Base-by-base conservation (phyloP, 2,113 vertebrate genomes). In the Recurvirostra avosetta region DNA sequence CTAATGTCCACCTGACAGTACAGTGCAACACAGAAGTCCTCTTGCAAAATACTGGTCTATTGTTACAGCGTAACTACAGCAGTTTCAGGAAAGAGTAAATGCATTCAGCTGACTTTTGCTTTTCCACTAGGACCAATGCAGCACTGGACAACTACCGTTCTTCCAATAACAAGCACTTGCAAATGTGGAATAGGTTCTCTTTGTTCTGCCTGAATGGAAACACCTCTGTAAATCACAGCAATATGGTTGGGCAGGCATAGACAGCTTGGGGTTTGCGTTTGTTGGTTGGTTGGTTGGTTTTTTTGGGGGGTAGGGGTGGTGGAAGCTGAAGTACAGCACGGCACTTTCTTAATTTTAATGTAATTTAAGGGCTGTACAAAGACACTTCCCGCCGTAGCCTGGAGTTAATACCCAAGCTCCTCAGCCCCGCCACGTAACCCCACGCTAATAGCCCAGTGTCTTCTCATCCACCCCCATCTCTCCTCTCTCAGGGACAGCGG, bases 211-310 rank as follows among this genome's bases (percentile, higher is more conserved):
- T n/a, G 25, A 89, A 49, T 5, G 12, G 18, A 36, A 83, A 15
- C 12, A 43, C 2, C 5, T 29, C 8, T 6, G 49, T 50, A 38
- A 62, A 47, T 3, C 6, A 29, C 17, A 43, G 18, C 27, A 59
- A 23, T 0, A 20, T 0, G 38, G n/a, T 1, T 55, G 13, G 59
- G 40, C 9, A 16, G 7, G 20, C 36, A 40, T 0, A 23, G 11
- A 59, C 5, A 41, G 22, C 21, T 30, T 22, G 2, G 56, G 32
- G 6, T 5, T 20, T 25, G 27, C 34, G 34, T 66, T 32, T 9
- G 10, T 10, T 18, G 29, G 6, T 25, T 25, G 47, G 12, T 50
- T 50, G 49, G 12, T 50, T 49, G 47, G 8, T 21, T 49, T 49
- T 49, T 49, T 22, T 22, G 11, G 5, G 55, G 3, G 14, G 6